Evolutionary conservation across 1,140 invertebrate species (phyloP), one percentile per base, ranked within the genome.

Genomic region (Drosophila ficusphila): DNA sequence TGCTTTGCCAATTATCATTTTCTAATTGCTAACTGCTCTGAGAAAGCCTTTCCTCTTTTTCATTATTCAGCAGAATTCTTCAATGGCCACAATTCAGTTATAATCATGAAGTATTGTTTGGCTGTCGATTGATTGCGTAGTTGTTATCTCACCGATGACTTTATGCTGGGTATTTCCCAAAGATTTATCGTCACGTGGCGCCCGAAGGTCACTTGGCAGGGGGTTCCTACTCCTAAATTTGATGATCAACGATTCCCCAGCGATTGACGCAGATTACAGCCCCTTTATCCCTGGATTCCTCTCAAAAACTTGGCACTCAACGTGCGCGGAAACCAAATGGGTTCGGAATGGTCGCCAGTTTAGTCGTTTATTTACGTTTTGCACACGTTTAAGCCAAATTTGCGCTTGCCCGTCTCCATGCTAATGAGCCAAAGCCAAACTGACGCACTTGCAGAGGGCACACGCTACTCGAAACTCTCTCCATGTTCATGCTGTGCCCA

Each of bases 121-220:
- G 46, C 14, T 39, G 21, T 33, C 9, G 49, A 31, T 47, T 7
- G 18, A 14, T 47, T 47, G 41, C 58, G 42, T 39, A 46, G 58
- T 51, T 72, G 29, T 58, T 58, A 58, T 67, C 42, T 58, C 18
- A 31, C 6, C 65, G 29, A 58, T 70, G 42, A 38, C 36, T 70
- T 49, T 49, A 70, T 58, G 36, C 0, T 58, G 68, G 68, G 68
- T 60, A 36, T 71, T 71, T 71, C 68, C 68, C 65, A 71, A 9
- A 21, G 23, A 29, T 31, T 61, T 64, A 46, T 41, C 34, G 27
- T 33, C 57, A 67, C 42, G 60, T 38, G 34, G 36, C n/a, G 12
- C 11, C 1, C 18, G 27, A 23, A 31, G 51, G 11, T 39, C 19
- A 34, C 1, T 3, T 25, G n/a, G 25, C 2, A 11, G 25, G 5